Evolutionary conservation across 2,797 vertebrate species (phyloP), one percentile per base, ranked within the genome.

Genomic region (Aplochiton taeniatus): DNA sequence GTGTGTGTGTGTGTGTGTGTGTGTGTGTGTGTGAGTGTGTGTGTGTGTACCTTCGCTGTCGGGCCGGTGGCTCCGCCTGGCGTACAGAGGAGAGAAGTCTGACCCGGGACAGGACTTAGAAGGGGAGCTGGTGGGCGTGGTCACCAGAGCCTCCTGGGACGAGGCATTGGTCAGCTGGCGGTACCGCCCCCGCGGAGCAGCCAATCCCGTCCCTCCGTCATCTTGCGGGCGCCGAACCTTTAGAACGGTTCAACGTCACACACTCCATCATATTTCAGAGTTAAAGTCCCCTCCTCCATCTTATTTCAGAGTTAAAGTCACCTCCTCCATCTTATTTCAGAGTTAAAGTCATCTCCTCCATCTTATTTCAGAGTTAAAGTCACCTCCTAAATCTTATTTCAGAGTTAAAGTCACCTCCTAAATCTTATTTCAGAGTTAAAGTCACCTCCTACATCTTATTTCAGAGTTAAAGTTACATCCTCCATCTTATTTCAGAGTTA

Each of bases 111-210:
- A 92, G 0, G 94, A 94, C 65, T 86, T 92, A 10, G 92, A 92
- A 0, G 93, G 93, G 0, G 91, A 84, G 66, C 84, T 85, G 68
- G 72, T 74, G 0, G 91, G 86, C 0, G 89, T 83, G 48, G 85
- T 78, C 2, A 91, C 90, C 68, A 95, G 82, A 63, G 93, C 92
- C 81, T 96, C 95, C 70, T 95, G 95, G 43, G 93, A 94, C 0
- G 91, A 89, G 18, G 93, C 72, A 52, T 94, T 93, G 79, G 93
- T 94, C 73, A 95, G 89, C 73, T 94, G 93, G 11, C 63, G 89
- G 78, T 94, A 95, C 51, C 93, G 93, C 51, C 90, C 88, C 53
- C 89, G 81, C 0, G 92, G 90, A 0, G 91, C 75, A 0, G 89
- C 59, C 78, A 79, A 85, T 56, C 63, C 73, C 0, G 80, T 52